These are phyloP conservation scores for Megalonaias nervosa DNA, from an alignment of 1,140 invertebrate genomes.

Conservation along the genomic window DNA sequence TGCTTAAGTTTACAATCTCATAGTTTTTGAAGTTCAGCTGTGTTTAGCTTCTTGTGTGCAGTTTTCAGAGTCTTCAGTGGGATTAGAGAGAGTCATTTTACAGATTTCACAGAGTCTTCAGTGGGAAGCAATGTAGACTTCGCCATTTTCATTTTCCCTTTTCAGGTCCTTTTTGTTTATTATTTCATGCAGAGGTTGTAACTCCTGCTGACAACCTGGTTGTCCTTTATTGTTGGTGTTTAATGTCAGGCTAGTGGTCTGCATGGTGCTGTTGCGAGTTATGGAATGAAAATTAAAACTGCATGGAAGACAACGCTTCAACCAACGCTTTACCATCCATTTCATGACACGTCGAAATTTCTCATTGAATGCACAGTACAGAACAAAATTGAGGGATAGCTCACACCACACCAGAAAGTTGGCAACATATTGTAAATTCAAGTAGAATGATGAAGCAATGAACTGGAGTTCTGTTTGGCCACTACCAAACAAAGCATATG, in stretches of 20 bases:
- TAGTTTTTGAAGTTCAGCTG: too few relatives aligned
- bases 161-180: neutral
- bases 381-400: conserved; percentile 63
- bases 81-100: too few relatives aligned
- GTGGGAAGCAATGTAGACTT: too few relatives aligned
- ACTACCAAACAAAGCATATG: conserved; percentile 52
- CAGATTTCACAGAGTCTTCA: too few relatives aligned
- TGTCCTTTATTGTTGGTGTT: conserved; percentile 42
- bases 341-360: conserved; percentile 58
- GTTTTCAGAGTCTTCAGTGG: too few relatives aligned
- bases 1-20: too few relatives aligned
- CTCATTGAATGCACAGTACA: conserved; percentile 64
- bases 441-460: conserved; percentile 39
- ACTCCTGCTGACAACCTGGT: conserved; percentile 32
- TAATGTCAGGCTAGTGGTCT: conserved; percentile 45
- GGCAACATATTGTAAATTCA: conserved; percentile 40
- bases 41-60: too few relatives aligned
- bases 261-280: conserved; percentile 41
- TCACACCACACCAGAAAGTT: conserved; percentile 60
- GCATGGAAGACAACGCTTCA: conserved; percentile 32
- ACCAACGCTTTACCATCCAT: conserved; percentile 37
- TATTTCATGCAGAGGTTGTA: conserved; percentile 17
- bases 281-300: conserved; percentile 46
- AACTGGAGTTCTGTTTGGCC: conserved; percentile 40
- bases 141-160: too few relatives aligned